Evolutionary conservation across 1,140 invertebrate species (phyloP).

Genomic region (Calliphora vicina): DNA sequence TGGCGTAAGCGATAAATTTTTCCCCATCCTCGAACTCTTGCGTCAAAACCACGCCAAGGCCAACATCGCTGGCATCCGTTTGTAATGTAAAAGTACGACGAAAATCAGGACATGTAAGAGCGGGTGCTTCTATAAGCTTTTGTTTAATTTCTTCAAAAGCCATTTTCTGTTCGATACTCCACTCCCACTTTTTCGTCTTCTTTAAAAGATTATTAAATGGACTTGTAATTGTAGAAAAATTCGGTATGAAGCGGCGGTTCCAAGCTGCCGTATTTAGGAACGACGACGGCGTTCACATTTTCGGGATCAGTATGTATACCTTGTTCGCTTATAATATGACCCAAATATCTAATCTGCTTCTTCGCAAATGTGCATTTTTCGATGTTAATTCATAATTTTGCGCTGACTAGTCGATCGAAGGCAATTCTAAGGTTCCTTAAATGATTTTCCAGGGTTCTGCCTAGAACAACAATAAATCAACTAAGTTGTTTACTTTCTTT

Average conservation of each 20-base stretch:
- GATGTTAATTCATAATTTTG: constrained; percentile 40
- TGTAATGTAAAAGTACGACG: constrained; percentile 36
- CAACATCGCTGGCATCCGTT: constrained; percentile 35
- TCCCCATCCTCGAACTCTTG: background rate
- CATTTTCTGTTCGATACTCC: background rate
- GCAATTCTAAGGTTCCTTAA: constrained; percentile 47
- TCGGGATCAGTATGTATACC: too few species aligned
- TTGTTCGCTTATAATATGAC: constrained; percentile 44
- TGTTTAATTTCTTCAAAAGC: constrained; percentile 33
- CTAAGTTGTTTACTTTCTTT: too few species aligned
- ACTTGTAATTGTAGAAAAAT: constrained; percentile 49
- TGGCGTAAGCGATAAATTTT: too few species aligned
- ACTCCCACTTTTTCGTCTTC: constrained; percentile 40
- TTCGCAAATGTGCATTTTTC: constrained; percentile 52
- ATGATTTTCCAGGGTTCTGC: constrained; percentile 57
- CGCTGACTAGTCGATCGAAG: constrained; percentile 28
- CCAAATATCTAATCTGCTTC: constrained; percentile 49
- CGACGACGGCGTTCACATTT: too few species aligned
- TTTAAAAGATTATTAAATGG: constrained; percentile 49
- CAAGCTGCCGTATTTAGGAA: constrained; percentile 58
- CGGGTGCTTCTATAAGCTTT: constrained; percentile 15
- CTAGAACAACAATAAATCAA: constrained; percentile 47
- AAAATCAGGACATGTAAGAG: constrained; percentile 38
- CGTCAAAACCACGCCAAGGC: constrained; percentile 24
- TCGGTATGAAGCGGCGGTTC: constrained; percentile 56